Conservation (phyloP, 1,140 invertebrate genomes). For the Drosophila guanche region DNA sequence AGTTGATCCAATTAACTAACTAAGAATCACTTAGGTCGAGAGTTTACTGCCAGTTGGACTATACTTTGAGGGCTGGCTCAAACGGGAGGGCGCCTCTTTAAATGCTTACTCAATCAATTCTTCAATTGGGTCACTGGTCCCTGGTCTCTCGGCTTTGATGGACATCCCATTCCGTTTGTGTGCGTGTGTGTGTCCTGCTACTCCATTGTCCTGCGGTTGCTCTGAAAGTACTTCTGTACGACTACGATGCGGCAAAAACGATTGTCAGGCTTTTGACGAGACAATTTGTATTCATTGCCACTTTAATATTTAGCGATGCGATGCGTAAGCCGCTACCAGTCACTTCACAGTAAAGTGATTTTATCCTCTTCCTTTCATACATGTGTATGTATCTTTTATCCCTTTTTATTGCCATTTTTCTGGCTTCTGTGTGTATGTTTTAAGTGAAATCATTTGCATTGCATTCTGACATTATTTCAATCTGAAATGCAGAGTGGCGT, state of each 20-base stretch:
- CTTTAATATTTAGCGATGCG: constrained; percentile 65
- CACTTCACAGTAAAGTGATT: constrained; percentile 25
- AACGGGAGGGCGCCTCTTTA: constrained; percentile 33
- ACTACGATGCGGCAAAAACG: constrained; percentile 2
- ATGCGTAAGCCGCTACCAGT: constrained; percentile 48
- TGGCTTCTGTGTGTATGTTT: constrained; percentile 19
- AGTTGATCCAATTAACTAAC: constrained; percentile 58
- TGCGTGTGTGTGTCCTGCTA: too few species aligned
- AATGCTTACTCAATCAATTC: constrained; percentile 44
- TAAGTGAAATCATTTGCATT: constrained; percentile 60
- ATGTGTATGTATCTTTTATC: not conserved
- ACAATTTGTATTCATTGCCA: constrained; percentile 67
- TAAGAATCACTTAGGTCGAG: constrained; percentile 54
- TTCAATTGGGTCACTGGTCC: constrained; percentile 6
- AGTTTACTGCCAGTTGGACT: constrained; percentile 21
- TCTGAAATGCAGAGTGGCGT: constrained; percentile 28
- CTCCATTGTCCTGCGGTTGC: constrained; percentile 38
- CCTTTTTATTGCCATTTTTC: constrained; percentile 1
- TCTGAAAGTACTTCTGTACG: not conserved
- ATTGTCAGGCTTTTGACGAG: constrained; percentile 47
- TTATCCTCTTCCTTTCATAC: not conserved
- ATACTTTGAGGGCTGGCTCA: constrained; percentile 19
- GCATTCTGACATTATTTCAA: constrained; percentile 46
- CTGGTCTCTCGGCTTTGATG: not conserved
- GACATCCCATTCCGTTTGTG: too few species aligned